Evolutionary conservation across 2,797 vertebrate genomes (phyloP), one percentile per base, ranked within the genome.

Genomic region (Etheostoma perlongum): DNA sequence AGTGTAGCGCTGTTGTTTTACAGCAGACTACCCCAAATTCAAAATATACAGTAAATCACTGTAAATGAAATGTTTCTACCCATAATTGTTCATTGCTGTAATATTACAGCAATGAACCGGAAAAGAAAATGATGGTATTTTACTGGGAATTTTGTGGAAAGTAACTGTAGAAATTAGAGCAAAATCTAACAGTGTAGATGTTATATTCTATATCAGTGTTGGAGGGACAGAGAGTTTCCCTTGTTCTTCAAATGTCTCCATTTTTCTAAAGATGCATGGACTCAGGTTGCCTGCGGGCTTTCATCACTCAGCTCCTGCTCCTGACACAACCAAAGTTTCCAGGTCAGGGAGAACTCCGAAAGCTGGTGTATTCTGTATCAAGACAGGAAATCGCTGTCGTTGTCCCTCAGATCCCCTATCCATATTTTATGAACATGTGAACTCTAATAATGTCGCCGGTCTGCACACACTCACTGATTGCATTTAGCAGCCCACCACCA

Each of bases 351-450:
- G 73, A 46, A 78, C 66, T 67, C 54, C 1, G 3, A 74, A 48
- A 4, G 52, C 30, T 12, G 30, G 58, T n/a, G 51, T 71, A 47
- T 79, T 87, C 81, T 67, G 54, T 44, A 62, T 61, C 51, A 63
- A 46, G 48, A 60, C 79, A 47, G 70, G 64, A 83, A 85, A 78
- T 67, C 57, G 18, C 76, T 73, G 67, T 57, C n/a, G 13, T 21
- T 76, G 83, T 84, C 15, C 40, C 61, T 85, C 72, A 42, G 36
- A 79, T 78, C 30, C 52, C 59, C 6, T 5, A 83, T 91, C 67
- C 79, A 91, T 91, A 85, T 89, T 92, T 90, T 13, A 93, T 91
- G 40, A 87, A 72, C 40, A 81, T 62, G 72, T 74, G 78, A 84
- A 79, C 57, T 88, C 74, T 85, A 82, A 91, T 92, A 82, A 85